Evolutionary conservation across 1,140 invertebrate genomes (phyloP).

Genomic region (Idris sp.): DNA sequence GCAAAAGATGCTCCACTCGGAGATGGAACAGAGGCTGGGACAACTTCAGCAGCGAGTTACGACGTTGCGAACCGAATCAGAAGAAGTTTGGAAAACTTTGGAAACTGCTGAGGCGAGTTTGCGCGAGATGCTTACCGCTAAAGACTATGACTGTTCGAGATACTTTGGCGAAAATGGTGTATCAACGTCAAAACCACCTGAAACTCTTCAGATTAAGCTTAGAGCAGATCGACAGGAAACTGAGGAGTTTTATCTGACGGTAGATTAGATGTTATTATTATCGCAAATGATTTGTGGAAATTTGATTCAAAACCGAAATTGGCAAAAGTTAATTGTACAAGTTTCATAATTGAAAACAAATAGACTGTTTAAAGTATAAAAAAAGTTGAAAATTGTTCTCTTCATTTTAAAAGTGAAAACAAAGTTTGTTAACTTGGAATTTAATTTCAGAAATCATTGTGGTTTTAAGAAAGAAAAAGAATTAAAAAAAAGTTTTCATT

Average conservation of each 20-base stretch:
- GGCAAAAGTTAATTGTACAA: no score
- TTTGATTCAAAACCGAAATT: no score
- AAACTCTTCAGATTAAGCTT: slow-evolving; percentile 84
- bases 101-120: slow-evolving; percentile 94
- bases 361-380: no score
- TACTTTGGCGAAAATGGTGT: slow-evolving; percentile 83
- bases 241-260: slow-evolving; percentile 91
- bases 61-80: slow-evolving; percentile 90
- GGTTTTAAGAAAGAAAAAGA: no score
- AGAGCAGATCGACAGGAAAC: slow-evolving; percentile 90
- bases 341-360: no score
- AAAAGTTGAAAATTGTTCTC: no score
- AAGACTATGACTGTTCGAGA: slow-evolving; percentile 88
- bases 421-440: no score
- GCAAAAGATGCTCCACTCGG: slow-evolving; percentile 84
- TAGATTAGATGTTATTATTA: no score
- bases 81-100: slow-evolving; percentile 97
- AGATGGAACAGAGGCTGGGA: slow-evolving; percentile 88
- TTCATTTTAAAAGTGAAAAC: no score
- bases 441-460: no score
- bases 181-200: slow-evolving; percentile 81
- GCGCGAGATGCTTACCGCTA: slow-evolving; percentile 88
- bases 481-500: no score
- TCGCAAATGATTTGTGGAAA: no score
- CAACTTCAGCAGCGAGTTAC: slow-evolving; percentile 90